Percentiles rank a stretch among this genome's conserved stretches.
phyloP scores from a whole-genome alignment of 2,888 invertebrate genomes.

The Ditula angustiorana region DNA sequence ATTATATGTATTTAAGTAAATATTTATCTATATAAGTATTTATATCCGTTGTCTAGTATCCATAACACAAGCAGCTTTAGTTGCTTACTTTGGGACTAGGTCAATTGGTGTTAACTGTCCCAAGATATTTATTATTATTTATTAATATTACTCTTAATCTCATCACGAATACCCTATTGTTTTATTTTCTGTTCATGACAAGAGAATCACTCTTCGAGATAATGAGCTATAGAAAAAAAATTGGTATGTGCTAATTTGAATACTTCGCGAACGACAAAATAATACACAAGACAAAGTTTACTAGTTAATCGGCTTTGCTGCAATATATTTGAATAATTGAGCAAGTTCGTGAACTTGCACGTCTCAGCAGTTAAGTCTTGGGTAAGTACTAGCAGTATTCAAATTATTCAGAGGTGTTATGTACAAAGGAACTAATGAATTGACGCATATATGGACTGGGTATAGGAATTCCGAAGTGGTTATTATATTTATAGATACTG shows the following conservation, averaged over 20 bases:
- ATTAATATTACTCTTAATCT: too few species aligned
- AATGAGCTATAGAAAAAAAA: background rate
- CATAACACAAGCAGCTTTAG: too few species aligned
- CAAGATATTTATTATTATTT: too few species aligned
- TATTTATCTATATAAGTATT: too few species aligned
- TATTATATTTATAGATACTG: too few species aligned
- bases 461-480: background rate
- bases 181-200: background rate
- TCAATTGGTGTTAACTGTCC: too few species aligned
- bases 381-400: slow-evolving; percentile 44
- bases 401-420: slow-evolving; percentile 43
- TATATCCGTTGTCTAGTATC: too few species aligned
- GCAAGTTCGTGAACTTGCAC: slow-evolving; percentile 46
- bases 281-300: slow-evolving; percentile 35
- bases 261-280: slow-evolving; percentile 1
- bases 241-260: background rate
- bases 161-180: too few species aligned
- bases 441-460: background rate
- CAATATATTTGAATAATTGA: slow-evolving; percentile 55
- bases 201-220: background rate
- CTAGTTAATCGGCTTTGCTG: slow-evolving; percentile 48
- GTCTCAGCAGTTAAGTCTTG: slow-evolving; percentile 43
- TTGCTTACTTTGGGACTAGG: too few species aligned
- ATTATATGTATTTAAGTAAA: too few species aligned
- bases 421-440: background rate